phyloP scores from a whole-genome alignment of 2,113 vertebrate genomes.

The Poecilia latipinna region DNA sequence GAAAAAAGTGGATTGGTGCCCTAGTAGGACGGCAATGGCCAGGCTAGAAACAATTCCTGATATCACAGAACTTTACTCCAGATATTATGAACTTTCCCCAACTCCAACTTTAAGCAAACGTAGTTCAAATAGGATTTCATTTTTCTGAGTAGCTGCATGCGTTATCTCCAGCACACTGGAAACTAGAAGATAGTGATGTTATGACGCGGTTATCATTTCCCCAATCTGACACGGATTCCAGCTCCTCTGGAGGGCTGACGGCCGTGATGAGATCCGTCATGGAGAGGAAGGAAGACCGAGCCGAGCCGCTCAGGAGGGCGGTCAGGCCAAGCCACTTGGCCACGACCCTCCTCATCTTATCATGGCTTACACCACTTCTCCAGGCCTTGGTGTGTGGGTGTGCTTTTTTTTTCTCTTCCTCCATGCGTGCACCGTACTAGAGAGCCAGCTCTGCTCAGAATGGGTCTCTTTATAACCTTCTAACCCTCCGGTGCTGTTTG shows the following conservation, averaged over 20 bases:
- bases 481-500: slow-evolving; percentile 76
- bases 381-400: slow-evolving; percentile 60
- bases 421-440: slow-evolving; percentile 48
- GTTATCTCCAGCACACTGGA: slow-evolving; percentile 27
- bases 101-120: background rate
- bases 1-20: too few relatives aligned
- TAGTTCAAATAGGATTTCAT: background rate
- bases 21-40: too few relatives aligned
- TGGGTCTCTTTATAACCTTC: slow-evolving; percentile 75
- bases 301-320: slow-evolving; percentile 43
- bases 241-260: slow-evolving; percentile 14
- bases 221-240: slow-evolving; percentile 27
- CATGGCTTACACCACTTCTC: slow-evolving; percentile 53
- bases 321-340: slow-evolving; percentile 53
- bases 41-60: background rate
- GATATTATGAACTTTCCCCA: background rate
- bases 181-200: slow-evolving; percentile 21
- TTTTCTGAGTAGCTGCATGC: slow-evolving; percentile 9
- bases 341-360: slow-evolving; percentile 63
- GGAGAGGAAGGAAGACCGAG: slow-evolving; percentile 26
- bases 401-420: slow-evolving; percentile 43
- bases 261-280: slow-evolving; percentile 16
- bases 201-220: slow-evolving; percentile 2
- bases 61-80: background rate
- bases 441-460: slow-evolving; percentile 64